Evolutionary conservation across 2,113 vertebrate genomes (phyloP), one percentile per base, ranked within the genome.

Genomic region (Silurus asotus): DNA sequence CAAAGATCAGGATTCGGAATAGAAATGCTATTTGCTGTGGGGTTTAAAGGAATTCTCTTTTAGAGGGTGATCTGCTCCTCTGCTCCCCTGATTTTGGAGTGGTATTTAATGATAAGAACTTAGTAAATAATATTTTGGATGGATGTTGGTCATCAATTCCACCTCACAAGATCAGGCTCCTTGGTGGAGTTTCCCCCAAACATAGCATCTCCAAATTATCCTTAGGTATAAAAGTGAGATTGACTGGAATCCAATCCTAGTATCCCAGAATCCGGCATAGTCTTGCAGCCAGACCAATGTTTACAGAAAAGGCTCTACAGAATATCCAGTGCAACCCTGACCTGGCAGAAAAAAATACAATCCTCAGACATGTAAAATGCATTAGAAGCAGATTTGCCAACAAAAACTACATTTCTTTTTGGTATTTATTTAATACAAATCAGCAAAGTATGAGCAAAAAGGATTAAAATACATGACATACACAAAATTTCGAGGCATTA

Each of bases 1-100:
- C n/a, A 84, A 77, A 84, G 58, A 76, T 84, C 72, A 84, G 69
- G 74, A 14, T 83, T 55, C 49, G 69, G 45, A 84, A 75, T 53
- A 84, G 72, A 64, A 77, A 25, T 75, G 37, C 14, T 84, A 53
- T 64, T 51, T 37, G 55, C 10, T 59, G 49, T 84, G 49, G 48
- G 19, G 48, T 51, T 81, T 45, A 1, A 62, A 74, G 56, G 11
- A 75, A 51, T 45, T 20, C 19, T 49, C 70, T 76, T 75, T 51
- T 49, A 51, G 51, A 13, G 10, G 19, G 48, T 51, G 49, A 23
- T 75, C 1, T 51, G 8, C 72, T 11, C 19, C 48, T 75, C 1
- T 51, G 8, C 72, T 11, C 19, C 48, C 20, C 11, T 69, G 5
- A 6, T 48, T 49, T 48, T 20, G 49, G 10, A 51, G 19, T 45